These are phyloP conservation scores for Stegostoma tigrinum DNA, from an alignment of 2,113 vertebrate species.

Conservation along the genomic window DNA sequence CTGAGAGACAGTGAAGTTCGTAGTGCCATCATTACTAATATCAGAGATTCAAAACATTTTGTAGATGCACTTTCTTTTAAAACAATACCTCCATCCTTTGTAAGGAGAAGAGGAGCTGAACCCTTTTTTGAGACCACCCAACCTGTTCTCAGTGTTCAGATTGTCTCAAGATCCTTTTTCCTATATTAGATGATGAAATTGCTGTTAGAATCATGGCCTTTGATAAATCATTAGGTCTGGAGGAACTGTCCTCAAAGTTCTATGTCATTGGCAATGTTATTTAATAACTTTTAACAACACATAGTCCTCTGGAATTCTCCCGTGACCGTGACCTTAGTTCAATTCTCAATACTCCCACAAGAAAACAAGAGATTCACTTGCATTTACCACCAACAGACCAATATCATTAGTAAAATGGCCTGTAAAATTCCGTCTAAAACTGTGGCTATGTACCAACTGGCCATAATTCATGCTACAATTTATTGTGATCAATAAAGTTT, in stretches of 20 bases:
- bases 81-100: conserved; percentile 3
- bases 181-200: conserved; percentile 32
- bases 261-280: conserved; percentile 33
- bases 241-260: conserved; percentile 28
- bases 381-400: conserved; percentile 27
- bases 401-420: conserved; percentile 22
- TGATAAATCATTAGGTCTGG: conserved; percentile 29
- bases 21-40: not conserved
- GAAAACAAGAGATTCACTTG: conserved; percentile 5
- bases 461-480: conserved; percentile 4
- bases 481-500: conserved; percentile 30
- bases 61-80: not conserved
- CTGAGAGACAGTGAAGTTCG: not conserved
- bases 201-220: conserved; percentile 34
- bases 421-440: conserved; percentile 28
- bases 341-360: conserved; percentile 18
- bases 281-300: conserved; percentile 35
- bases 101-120: not conserved
- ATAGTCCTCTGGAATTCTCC: conserved; percentile 15
- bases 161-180: not conserved
- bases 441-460: too few species aligned
- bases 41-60: not conserved
- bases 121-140: conserved; percentile 21
- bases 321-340: conserved; percentile 28
- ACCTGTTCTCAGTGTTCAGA: not conserved